Conservation (phyloP, 2,113 vertebrate species). For the Pomatostomus ruficeps region DNA sequence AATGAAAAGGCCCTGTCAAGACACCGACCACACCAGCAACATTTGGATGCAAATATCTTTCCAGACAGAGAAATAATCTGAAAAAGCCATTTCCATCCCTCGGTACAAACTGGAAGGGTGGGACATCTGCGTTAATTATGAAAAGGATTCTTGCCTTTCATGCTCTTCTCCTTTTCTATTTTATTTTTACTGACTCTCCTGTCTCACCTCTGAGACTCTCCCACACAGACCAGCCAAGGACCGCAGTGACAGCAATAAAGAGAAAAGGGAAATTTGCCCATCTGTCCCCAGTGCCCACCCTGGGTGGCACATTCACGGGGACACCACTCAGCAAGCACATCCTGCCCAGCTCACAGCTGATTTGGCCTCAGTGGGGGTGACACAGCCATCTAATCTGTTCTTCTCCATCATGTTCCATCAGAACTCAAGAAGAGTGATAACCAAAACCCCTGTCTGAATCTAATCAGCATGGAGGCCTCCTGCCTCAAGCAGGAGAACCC, state of each 20-base stretch:
- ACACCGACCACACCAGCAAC: neutral
- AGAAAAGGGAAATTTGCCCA: slow-evolving; percentile 39
- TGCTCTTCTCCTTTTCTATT: neutral
- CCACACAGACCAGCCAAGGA: neutral
- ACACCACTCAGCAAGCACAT: neutral
- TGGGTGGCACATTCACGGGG: fast-evolving
- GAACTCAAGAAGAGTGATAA: neutral
- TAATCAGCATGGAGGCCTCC: neutral
- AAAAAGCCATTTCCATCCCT: neutral
- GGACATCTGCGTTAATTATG: neutral
- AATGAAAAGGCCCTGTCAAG: neutral
- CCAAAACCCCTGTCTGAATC: neutral
- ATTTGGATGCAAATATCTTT: neutral
- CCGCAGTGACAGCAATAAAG: slow-evolving; percentile 16
- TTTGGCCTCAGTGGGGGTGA: neutral
- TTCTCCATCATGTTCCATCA: neutral
- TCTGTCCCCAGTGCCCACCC: neutral
- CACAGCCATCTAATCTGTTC: fast-evolving
- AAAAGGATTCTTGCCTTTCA: neutral
- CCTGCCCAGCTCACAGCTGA: neutral
- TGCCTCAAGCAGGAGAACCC: neutral
- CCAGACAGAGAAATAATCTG: neutral
- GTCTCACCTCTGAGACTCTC: neutral
- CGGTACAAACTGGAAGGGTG: neutral
- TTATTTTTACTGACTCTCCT: neutral